Evolutionary conservation across 2,888 invertebrate genomes (phyloP).

Genomic region (Temnothorax rugatulus): DNA sequence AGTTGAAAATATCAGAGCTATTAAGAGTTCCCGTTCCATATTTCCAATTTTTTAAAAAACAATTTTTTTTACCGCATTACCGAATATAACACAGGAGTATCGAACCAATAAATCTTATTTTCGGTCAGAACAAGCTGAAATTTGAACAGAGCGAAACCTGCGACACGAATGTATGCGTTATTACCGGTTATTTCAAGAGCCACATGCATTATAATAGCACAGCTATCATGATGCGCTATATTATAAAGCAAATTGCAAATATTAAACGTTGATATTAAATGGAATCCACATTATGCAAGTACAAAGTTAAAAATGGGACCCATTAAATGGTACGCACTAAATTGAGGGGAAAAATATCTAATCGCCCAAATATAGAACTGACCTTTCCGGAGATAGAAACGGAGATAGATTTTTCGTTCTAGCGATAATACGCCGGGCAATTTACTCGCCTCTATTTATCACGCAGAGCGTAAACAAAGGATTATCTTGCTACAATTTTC

Average conservation of each 20-base stretch:
- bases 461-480: neutral
- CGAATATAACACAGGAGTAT: neutral
- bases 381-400: neutral
- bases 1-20: neutral
- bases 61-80: neutral
- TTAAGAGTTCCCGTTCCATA: neutral
- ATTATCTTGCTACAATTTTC: constrained; percentile 7
- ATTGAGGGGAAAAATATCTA: neutral
- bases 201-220: too few relatives aligned
- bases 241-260: neutral
- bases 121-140: neutral
- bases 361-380: neutral
- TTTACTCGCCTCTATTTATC: neutral
- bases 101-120: constrained; percentile 8
- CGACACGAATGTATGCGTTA: neutral
- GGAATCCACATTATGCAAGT: neutral
- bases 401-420: neutral
- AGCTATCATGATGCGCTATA: too few relatives aligned
- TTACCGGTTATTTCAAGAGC: constrained; percentile 15
- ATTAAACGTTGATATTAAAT: neutral
- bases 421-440: neutral
- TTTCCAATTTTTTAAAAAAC: neutral
- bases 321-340: neutral
- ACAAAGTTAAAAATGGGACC: neutral
- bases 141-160: neutral